A percentile compares a stretch with the other conserved stretches of the same genome.
phyloP scores from a whole-genome alignment of 2,888 invertebrate genomes.

The Tanypteryx hageni region DNA sequence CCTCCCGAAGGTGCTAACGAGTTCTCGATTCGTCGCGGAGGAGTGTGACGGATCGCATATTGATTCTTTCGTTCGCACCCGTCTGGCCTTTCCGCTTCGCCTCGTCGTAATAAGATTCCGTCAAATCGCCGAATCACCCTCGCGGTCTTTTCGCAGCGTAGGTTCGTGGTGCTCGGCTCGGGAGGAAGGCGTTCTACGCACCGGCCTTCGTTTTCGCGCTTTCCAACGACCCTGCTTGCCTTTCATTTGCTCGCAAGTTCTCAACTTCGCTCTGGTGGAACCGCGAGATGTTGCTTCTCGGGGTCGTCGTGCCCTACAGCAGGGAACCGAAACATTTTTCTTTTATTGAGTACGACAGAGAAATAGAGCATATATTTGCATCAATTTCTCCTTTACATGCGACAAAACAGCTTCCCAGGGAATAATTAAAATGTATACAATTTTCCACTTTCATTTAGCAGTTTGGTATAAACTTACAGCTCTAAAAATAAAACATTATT shows the following conservation, averaged over 20 bases:
- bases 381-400: too few relatives aligned
- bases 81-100: constrained; percentile 5
- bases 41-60: constrained; percentile 49
- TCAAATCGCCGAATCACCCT: not conserved
- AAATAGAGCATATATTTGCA: too few relatives aligned
- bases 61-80: constrained; percentile 50
- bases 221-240: not conserved
- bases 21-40: constrained; percentile 57
- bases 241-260: not conserved
- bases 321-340: too few relatives aligned
- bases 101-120: not conserved
- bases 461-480: too few relatives aligned
- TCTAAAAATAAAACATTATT: too few relatives aligned
- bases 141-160: not conserved
- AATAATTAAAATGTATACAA: too few relatives aligned
- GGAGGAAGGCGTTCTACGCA: not conserved
- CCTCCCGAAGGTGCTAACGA: constrained; percentile 47
- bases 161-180: not conserved
- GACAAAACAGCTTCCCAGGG: too few relatives aligned
- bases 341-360: too few relatives aligned
- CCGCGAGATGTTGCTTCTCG: too few relatives aligned
- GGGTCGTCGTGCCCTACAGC: too few relatives aligned
- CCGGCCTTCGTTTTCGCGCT: constrained; percentile 12
- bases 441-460: too few relatives aligned
- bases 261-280: not conserved